These are phyloP conservation scores for Tethya wilhelma DNA, from an alignment of 37 sponge, comb jelly and placozoan species.

Conservation along the genomic window DNA sequence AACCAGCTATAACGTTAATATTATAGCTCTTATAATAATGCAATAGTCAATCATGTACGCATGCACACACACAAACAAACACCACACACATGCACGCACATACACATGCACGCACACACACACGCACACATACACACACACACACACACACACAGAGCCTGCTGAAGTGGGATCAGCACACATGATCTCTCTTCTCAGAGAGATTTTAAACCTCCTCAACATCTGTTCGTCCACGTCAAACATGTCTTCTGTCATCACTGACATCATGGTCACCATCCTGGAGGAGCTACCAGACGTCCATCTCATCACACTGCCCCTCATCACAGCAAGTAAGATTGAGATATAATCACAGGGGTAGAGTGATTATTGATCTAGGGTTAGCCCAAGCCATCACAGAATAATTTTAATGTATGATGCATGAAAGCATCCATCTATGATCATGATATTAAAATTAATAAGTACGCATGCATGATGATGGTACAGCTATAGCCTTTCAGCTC, in stretches of 20 bases:
- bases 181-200: constrained; percentile 47
- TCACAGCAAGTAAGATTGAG: constrained; percentile 65
- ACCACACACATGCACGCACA: background rate
- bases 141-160: constrained; percentile 30
- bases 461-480: too few relatives aligned
- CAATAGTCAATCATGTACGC: background rate
- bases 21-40: too few relatives aligned
- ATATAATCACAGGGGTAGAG: background rate
- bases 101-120: background rate
- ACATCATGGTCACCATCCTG: constrained; percentile 25
- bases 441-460: too few relatives aligned
- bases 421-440: too few relatives aligned
- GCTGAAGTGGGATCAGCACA: constrained; percentile 3
- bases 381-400: too few relatives aligned
- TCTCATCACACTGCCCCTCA: constrained; percentile 33
- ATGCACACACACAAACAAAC: background rate
- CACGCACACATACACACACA: background rate
- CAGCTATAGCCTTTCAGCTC: background rate
- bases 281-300: constrained; percentile 36
- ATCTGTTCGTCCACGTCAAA: constrained; percentile 38
- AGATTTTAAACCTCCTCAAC: constrained; percentile 80
- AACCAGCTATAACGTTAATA: too few relatives aligned
- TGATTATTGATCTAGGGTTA: background rate
- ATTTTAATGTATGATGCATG: too few relatives aligned
- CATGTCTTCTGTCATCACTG: constrained; percentile 21